Conservation (phyloP, 2,888 invertebrate species). For the Dorcus parallelipipedus region DNA sequence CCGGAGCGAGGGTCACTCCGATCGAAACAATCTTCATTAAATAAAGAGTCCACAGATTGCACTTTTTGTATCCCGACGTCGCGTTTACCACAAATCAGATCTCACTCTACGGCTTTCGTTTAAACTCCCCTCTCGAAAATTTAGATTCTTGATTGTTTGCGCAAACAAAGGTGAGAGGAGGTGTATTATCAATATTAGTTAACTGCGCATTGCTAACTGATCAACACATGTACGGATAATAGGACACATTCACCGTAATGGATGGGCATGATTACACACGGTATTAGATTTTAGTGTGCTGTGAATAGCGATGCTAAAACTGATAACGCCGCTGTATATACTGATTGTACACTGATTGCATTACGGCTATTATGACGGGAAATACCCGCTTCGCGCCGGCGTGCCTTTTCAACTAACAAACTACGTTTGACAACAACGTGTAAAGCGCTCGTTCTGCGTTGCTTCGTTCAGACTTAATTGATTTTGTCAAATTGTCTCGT, state of each 20-base stretch:
- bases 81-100: background rate
- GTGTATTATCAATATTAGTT: constrained; percentile 32
- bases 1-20: no score
- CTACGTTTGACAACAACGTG: no score
- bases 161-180: constrained; percentile 20
- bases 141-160: background rate
- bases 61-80: constrained; percentile 1
- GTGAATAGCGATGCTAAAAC: constrained; percentile 18
- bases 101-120: background rate
- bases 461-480: no score
- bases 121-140: background rate
- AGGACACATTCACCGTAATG: constrained; percentile 28
- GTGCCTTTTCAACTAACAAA: background rate
- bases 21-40: no score
- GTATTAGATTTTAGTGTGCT: constrained; percentile 27
- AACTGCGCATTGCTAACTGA: constrained; percentile 25
- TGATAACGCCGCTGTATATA: constrained; percentile 18
- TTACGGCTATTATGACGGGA: constrained; percentile 4
- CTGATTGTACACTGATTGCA: constrained; percentile 5
- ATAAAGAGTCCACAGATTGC: no score
- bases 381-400: constrained; percentile 4
- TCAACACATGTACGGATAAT: constrained; percentile 30
- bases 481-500: no score
- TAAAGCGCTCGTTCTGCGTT: no score
- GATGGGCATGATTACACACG: constrained; percentile 25